These are phyloP conservation scores for Leptinotarsa defecta DNA, from an alignment of 1,140 invertebrate species.

Conservation along the genomic window DNA sequence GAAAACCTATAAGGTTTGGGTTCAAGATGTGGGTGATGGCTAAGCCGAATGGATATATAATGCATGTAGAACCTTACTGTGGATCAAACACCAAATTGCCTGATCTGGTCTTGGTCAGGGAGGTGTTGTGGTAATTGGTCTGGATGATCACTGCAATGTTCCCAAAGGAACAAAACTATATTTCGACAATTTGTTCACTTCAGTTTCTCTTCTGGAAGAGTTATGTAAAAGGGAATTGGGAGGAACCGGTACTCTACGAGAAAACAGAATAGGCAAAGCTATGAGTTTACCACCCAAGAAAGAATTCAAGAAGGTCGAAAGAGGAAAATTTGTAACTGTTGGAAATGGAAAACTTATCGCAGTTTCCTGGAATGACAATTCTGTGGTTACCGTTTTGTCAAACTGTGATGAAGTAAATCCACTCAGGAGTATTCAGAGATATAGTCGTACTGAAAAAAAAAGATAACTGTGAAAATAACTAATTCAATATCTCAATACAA, in stretches of 20 bases:
- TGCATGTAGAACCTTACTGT: no score
- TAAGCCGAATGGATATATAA: no score
- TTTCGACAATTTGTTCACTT: not conserved
- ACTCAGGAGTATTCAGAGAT: not conserved
- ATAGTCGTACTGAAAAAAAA: conserved; percentile 14
- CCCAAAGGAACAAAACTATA: conserved; percentile 10
- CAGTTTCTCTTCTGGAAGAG: conserved; percentile 11
- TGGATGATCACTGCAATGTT: conserved; percentile 14
- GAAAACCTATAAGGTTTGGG: no score
- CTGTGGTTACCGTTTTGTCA: conserved; percentile 19
- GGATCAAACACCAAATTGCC: no score
- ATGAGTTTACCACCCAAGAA: conserved; percentile 14
- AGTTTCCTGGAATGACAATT: conserved; percentile 19
- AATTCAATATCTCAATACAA: conserved; percentile 11
- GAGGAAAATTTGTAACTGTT: no score
- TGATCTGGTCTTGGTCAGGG: no score
- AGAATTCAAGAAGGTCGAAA: not conserved
- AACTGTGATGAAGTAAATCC: not conserved
- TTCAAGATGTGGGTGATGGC: no score
- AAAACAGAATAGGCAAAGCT: conserved; percentile 2
- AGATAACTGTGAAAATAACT: not conserved
- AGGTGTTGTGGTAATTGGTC: conserved; percentile 11
- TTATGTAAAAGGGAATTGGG: conserved; percentile 15
- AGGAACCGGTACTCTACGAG: conserved; percentile 16
- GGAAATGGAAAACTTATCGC: conserved; percentile 4